Percentiles rank a stretch among this genome's conserved stretches.
Evolutionary conservation across 2,113 vertebrate genomes (phyloP).

Genomic region (Microcebus griseorufus): DNA sequence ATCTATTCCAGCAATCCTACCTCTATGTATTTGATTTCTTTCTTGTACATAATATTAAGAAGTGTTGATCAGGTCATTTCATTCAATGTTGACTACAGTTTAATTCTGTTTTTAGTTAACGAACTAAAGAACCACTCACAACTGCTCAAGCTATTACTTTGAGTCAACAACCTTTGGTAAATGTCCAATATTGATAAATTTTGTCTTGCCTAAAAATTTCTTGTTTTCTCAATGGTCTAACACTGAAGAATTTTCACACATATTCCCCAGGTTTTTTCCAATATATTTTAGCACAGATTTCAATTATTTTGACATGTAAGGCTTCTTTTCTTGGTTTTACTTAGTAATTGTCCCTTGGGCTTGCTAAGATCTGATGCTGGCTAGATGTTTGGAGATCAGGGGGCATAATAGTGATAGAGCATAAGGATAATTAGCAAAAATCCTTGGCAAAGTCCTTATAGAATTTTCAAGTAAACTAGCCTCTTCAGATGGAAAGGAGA

Average conservation of each 20-base stretch:
- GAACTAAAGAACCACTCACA: neutral
- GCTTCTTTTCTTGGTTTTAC: neutral
- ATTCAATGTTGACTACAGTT: neutral
- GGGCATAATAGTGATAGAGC: neutral
- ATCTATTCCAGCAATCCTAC: neutral
- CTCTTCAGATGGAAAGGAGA: neutral
- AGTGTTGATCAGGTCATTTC: neutral
- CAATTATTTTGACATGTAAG: neutral
- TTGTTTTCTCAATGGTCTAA: neutral
- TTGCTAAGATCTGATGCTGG: neutral
- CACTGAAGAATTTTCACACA: neutral
- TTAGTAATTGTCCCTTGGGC: neutral
- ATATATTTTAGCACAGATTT: neutral
- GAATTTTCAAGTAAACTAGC: neutral
- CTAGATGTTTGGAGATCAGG: neutral
- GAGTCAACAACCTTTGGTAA: neutral
- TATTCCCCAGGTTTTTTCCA: neutral
- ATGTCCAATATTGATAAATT: neutral
- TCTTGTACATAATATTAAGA: neutral
- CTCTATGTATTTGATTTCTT: neutral
- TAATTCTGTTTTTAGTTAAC: neutral
- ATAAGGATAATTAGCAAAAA: neutral
- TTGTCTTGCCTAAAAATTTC: neutral
- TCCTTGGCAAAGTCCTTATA: neutral
- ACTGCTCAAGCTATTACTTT: neutral